Percentiles rank a stretch among this genome's conserved stretches.
phyloP scores from a whole-genome alignment of 2,888 invertebrate species.

The Hirudinaria manillensis region DNA sequence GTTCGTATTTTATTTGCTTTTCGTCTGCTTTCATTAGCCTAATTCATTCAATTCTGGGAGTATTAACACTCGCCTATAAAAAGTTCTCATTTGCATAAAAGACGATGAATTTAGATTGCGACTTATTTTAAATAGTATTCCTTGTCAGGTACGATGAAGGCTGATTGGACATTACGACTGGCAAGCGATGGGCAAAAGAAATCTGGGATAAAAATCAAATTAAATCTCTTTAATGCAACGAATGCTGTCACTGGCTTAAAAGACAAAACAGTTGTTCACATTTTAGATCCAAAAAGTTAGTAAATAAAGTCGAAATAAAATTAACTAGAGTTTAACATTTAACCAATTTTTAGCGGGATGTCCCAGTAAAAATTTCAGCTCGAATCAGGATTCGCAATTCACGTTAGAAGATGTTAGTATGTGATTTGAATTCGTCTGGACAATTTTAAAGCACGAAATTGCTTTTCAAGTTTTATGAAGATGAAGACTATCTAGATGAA shows the following conservation, averaged over 20 bases:
- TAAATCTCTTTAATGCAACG: conserved; percentile 8
- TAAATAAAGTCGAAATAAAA: background rate
- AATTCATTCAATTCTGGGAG: background rate
- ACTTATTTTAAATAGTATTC: background rate
- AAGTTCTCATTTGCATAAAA: background rate
- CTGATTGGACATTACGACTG: conserved; percentile 1
- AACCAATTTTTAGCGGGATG: too few relatives aligned
- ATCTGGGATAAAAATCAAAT: background rate
- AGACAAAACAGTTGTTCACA: background rate
- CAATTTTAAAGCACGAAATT: background rate
- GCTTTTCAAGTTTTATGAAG: background rate
- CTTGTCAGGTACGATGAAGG: conserved; percentile 12
- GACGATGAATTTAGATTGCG: background rate
- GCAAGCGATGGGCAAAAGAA: background rate
- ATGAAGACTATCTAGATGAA: conserved; percentile 2
- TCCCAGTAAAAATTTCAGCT: background rate
- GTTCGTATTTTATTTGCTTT: conserved; percentile 11
- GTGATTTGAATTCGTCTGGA: background rate
- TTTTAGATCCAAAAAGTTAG: conserved; percentile 23
- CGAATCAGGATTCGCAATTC: background rate
- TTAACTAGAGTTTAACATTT: background rate
- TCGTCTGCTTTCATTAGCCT: background rate
- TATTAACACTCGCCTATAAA: background rate
- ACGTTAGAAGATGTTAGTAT: background rate
- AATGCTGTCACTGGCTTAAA: conserved; percentile 14